Base-by-base conservation (phyloP, 1,140 invertebrate genomes). In the Formica selysi region DNA sequence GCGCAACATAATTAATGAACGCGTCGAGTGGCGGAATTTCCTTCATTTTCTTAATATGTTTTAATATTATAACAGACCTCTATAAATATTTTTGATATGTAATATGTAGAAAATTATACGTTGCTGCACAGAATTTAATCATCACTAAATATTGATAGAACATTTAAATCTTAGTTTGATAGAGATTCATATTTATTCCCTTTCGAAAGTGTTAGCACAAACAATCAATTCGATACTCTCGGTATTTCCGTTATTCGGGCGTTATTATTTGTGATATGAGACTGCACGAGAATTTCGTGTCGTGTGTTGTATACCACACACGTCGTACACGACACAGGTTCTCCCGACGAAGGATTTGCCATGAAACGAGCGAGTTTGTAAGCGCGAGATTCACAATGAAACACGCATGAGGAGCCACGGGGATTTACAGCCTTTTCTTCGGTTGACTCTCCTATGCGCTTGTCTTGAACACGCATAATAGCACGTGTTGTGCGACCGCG, bases 351-450 rank as follows among this genome's bases (percentile, higher is more conserved):
- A 86, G 86, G 86, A 89, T 90, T 87, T 88, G 87, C 87, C 89
- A 87, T 88, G 91, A 92, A 92, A 92, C 91, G 88, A 91, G 91
- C 87, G 89, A 92, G 89, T 91, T 92, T 91, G 91, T 93, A 87
- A 88, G 87, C 90, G 67, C 87, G 88, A 74, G 79, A 91, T 86
- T 87, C 89, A 93, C 89, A 91, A 91, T 91, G 89, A 91, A 88
- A 90, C 41, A 74, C 78, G 90, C 88, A 91, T 89, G 88, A 90
- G 92, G 84, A 74, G 83, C 74, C 85, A 57, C 73, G 70, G 89
- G 92, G 90, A 93, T 93, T 93, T 93, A 93, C 90, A 86, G 89
- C 90, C 92, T 89, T 86, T 87, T 91, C 91, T 92, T 92, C 91
- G 81, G 85, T 87, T 41, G 79, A 74, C 83, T 87, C 59, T 71